Conservation (phyloP, 2,888 invertebrate species). For the Homarus gammarus region DNA sequence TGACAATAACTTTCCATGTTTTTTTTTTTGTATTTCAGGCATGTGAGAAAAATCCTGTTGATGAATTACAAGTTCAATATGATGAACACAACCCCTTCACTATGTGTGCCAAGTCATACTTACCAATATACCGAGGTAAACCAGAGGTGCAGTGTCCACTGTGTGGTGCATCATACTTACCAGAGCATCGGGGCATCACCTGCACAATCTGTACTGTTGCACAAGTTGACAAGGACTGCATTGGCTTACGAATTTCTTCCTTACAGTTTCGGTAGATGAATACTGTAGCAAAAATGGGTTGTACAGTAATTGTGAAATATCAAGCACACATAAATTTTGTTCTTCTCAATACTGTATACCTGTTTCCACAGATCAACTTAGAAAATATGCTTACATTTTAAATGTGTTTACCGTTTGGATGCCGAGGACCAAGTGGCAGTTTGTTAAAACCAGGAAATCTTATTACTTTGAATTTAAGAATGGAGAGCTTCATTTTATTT, state of each 20-base stretch:
- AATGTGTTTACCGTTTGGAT: too few species aligned
- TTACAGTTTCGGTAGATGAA: conserved; percentile 82
- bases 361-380: too few species aligned
- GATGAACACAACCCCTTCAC: conserved; percentile 99
- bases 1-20: too few species aligned
- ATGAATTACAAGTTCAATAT: conserved; percentile 92
- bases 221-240: conserved; percentile 93
- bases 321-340: too few species aligned
- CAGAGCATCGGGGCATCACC: conserved; percentile 90
- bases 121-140: conserved; percentile 97
- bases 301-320: neutral
- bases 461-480: too few species aligned
- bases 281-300: neutral
- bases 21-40: conserved; percentile 82
- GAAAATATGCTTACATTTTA: too few species aligned
- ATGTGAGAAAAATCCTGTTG: conserved; percentile 93
- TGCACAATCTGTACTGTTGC: conserved; percentile 92
- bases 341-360: too few species aligned
- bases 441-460: too few species aligned
- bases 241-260: conserved; percentile 92
- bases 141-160: conserved; percentile 95
- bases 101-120: conserved; percentile 93
- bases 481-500: too few species aligned
- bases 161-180: conserved; percentile 92
- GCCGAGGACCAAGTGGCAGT: too few species aligned